A percentile compares a stretch with the other conserved stretches of the same genome.
phyloP scores from a whole-genome alignment of 2,888 invertebrate species.

The Bedellia somnulentella region DNA sequence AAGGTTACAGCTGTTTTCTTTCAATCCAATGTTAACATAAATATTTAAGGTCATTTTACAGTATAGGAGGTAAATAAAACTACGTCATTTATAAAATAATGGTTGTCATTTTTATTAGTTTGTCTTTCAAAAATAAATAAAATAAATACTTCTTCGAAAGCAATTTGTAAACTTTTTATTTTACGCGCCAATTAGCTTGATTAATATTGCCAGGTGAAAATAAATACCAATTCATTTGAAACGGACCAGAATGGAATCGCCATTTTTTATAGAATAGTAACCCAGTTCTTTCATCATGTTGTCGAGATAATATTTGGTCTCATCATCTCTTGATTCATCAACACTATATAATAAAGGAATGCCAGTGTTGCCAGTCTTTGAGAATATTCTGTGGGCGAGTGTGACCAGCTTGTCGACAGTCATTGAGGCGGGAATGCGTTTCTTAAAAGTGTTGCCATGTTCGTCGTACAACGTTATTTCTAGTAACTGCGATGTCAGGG shows the following conservation, averaged over 20 bases:
- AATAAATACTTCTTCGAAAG: neutral
- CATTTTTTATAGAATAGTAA: conserved; percentile 82
- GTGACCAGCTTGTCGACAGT: conserved; percentile 81
- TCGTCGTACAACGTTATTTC: conserved; percentile 54
- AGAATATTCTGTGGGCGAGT: conserved; percentile 75
- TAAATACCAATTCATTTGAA: conserved; percentile 54
- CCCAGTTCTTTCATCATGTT: conserved; percentile 81
- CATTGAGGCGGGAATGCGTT: conserved; percentile 77
- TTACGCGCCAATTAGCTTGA: conserved; percentile 6
- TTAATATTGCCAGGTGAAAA: conserved; percentile 29
- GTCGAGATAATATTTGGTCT: conserved; percentile 75
- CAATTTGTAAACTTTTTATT: neutral
- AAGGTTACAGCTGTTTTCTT: neutral
- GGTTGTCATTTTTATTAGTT: neutral
- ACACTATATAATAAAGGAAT: conserved; percentile 48
- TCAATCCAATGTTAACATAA: neutral
- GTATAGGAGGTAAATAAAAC: neutral
- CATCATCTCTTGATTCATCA: conserved; percentile 62
- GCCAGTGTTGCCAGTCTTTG: conserved; percentile 31
- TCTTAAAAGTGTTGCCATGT: conserved; percentile 62
- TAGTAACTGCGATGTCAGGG: conserved; percentile 71
- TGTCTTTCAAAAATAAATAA: neutral
- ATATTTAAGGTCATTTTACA: neutral
- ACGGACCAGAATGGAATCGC: conserved; percentile 75
- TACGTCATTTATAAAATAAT: neutral